Percentiles rank a stretch among this genome's conserved stretches.
These are phyloP conservation scores for Amphipoea oculea DNA, from an alignment of 2,888 invertebrate species.

Conservation along the genomic window DNA sequence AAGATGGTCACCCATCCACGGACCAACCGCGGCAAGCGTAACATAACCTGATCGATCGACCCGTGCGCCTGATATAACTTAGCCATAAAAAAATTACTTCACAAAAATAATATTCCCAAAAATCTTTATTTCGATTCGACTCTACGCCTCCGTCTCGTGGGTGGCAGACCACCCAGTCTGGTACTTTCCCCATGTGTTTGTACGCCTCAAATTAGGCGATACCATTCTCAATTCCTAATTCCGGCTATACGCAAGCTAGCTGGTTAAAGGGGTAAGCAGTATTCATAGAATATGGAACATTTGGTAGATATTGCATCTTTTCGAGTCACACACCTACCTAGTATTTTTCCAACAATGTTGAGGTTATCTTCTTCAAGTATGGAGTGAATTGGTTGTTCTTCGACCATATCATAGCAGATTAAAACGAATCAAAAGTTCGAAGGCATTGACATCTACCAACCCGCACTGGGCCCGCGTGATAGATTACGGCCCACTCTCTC, in stretches of 20 bases:
- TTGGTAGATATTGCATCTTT: neutral
- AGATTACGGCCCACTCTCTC: too few species aligned
- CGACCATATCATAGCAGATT: too few species aligned
- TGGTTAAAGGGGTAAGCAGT: slow-evolving; percentile 33
- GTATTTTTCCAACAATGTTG: neutral
- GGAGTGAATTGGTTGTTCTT: too few species aligned
- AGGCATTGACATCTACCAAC: too few species aligned
- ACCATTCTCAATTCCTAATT: slow-evolving; percentile 71
- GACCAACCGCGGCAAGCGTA: too few species aligned
- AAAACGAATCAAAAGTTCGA: too few species aligned
- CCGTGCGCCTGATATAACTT: too few species aligned
- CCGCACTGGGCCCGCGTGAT: too few species aligned
- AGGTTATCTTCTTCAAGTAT: too few species aligned
- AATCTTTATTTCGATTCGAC: slow-evolving; percentile 43
- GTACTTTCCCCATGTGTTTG: slow-evolving; percentile 71
- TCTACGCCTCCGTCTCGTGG: slow-evolving; percentile 69
- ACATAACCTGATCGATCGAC: too few species aligned
- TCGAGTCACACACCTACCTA: too few species aligned
- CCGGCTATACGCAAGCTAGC: slow-evolving; percentile 60
- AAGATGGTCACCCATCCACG: too few species aligned
- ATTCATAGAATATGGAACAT: slow-evolving; percentile 25
- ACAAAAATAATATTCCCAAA: slow-evolving; percentile 8
- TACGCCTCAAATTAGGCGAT: slow-evolving; percentile 73
- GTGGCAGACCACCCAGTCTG: slow-evolving; percentile 86
- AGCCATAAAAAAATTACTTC: neutral